phyloP scores from a whole-genome alignment of 2,113 vertebrate species.

The Trachemys scripta region DNA sequence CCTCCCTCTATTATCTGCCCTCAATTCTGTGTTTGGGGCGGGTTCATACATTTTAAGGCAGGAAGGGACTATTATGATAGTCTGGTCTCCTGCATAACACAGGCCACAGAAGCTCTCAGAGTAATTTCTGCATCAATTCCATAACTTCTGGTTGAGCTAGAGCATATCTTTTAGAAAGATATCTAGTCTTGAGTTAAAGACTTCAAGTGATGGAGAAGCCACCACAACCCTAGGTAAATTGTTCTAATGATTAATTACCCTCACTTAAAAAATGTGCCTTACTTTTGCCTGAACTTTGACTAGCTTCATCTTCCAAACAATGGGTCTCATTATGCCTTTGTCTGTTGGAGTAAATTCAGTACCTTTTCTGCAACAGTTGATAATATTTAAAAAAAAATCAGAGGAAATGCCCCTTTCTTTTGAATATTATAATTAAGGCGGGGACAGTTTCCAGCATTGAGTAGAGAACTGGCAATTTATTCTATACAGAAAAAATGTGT shows the following conservation, averaged over 20 bases:
- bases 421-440: background rate
- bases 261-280: background rate
- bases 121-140: background rate
- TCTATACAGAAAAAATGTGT: constrained; percentile 58
- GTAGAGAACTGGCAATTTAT: constrained; percentile 50
- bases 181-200: background rate
- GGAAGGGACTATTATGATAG: background rate
- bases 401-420: background rate
- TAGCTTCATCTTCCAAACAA: background rate
- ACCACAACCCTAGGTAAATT: background rate
- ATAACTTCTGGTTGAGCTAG: constrained; percentile 12
- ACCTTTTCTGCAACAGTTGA: background rate
- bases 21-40: background rate
- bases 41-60: background rate
- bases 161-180: background rate
- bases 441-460: constrained; percentile 27
- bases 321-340: background rate
- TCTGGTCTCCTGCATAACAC: background rate
- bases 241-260: background rate
- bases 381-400: background rate
- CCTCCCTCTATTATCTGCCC: background rate
- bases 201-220: background rate
- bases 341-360: background rate
- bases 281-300: background rate
- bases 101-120: background rate